Conservation (phyloP, 2,113 vertebrate species). For the Glaucomys volans region DNA sequence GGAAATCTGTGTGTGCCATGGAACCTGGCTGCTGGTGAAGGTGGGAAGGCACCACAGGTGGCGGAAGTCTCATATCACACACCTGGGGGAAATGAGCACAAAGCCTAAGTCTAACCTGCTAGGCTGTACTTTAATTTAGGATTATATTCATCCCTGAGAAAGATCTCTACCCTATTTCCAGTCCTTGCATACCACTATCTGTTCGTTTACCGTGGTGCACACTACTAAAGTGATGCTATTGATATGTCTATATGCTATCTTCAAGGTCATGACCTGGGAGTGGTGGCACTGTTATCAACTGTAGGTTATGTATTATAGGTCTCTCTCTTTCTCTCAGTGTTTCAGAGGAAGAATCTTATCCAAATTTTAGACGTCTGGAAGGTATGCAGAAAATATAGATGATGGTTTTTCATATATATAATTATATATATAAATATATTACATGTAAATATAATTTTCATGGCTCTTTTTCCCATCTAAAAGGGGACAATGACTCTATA, state of each 20-base stretch:
- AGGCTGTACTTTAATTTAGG: not conserved
- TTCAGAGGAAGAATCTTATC: slow-evolving; percentile 27
- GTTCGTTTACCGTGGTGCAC: not conserved
- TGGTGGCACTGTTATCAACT: not conserved
- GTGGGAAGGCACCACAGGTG: not conserved
- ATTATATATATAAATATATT: not conserved
- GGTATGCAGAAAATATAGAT: not conserved
- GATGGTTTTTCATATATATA: slow-evolving; percentile 26
- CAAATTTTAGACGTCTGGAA: slow-evolving; percentile 31
- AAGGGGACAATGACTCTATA: not conserved
- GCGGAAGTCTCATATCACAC: not conserved
- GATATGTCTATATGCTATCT: not conserved
- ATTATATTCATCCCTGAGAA: not conserved
- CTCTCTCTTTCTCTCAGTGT: not conserved
- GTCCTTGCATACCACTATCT: not conserved
- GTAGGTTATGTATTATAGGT: not conserved
- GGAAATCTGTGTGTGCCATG: not conserved
- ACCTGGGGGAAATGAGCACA: not conserved
- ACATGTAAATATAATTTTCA: not conserved
- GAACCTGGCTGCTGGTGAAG: not conserved
- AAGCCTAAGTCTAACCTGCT: not conserved
- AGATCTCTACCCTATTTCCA: not conserved
- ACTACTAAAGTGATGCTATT: not conserved
- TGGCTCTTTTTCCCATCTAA: not conserved
- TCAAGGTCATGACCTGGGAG: not conserved